These are phyloP conservation scores for Hylaeus anthracinus DNA, from an alignment of 1,140 invertebrate species.

Conservation along the genomic window DNA sequence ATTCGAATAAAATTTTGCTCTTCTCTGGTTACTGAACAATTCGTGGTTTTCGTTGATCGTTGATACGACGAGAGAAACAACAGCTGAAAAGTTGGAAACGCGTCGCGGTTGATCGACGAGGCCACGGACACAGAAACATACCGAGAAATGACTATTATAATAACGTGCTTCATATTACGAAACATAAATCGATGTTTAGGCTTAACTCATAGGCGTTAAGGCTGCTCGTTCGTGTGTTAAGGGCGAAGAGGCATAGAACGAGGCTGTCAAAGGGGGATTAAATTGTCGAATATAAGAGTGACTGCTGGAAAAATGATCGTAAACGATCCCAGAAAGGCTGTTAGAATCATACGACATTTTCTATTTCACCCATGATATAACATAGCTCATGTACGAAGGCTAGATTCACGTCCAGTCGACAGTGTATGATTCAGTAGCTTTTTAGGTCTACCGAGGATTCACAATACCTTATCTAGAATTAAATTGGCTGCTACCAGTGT, in stretches of 20 bases:
- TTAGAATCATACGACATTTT: constrained; percentile 28
- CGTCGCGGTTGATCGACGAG: constrained; percentile 28
- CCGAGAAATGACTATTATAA: constrained; percentile 43
- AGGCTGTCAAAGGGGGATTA: background rate
- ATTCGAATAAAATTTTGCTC: no score
- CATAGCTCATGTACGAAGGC: background rate
- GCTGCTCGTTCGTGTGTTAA: constrained; percentile 14
- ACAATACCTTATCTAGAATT: no score
- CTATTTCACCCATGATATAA: constrained; percentile 12
- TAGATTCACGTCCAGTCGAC: background rate
- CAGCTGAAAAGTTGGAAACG: background rate
- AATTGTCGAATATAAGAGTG: background rate
- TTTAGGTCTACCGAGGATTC: no score
- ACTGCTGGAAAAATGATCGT: background rate
- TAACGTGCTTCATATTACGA: constrained; percentile 54
- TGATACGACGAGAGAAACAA: no score
- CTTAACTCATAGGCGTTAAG: constrained; percentile 31
- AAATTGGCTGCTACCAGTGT: no score
- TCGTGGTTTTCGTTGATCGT: constrained; percentile 7
- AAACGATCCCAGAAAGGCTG: constrained; percentile 28
- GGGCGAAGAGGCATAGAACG: background rate
- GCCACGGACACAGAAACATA: constrained; percentile 54
- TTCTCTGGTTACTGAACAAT: background rate
- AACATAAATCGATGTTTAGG: constrained; percentile 52
- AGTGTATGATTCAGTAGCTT: background rate